phyloP scores from a whole-genome alignment of 2,797 vertebrate species.

The Sebastiscus tertius region DNA sequence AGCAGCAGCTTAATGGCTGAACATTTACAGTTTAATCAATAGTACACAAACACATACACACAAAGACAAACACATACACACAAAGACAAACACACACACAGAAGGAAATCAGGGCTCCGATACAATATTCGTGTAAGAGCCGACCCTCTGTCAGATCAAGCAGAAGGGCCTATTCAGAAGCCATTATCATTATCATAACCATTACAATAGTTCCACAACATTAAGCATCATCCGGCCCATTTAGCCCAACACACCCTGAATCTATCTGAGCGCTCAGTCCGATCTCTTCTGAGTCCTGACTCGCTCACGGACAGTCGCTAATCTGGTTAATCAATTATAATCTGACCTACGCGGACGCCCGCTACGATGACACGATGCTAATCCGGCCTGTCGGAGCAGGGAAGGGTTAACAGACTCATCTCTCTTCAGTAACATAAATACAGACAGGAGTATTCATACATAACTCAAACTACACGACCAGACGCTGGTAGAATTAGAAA shows the following conservation, averaged over 20 bases:
- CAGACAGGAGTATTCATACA: background rate
- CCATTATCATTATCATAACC: constrained; percentile 56
- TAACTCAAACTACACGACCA: no score
- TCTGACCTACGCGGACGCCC: constrained; percentile 2
- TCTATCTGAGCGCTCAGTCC: constrained; percentile 25
- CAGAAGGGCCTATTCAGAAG: constrained; percentile 51
- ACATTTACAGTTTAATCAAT: constrained; percentile 53
- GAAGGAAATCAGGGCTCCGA: background rate
- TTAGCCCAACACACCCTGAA: constrained; percentile 22
- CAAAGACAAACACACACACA: background rate
- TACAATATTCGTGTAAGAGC: background rate
- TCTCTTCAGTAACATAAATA: background rate
- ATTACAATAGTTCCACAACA: constrained; percentile 46
- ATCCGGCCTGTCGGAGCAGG: constrained; percentile 32
- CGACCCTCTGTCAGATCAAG: constrained; percentile 22
- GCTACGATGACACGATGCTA: constrained; percentile 2
- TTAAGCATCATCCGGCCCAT: constrained; percentile 53
- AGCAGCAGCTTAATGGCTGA: constrained; percentile 31
- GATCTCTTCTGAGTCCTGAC: constrained; percentile 7
- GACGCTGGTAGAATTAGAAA: no score
- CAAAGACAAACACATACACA: background rate
- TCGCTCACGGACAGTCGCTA: background rate
- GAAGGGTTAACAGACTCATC: constrained; percentile 3
- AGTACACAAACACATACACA: background rate
- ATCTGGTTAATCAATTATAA: constrained; percentile 62